Percentiles rank a stretch among this genome's conserved stretches.
Conservation (phyloP, 2,888 invertebrate genomes). For the Melanotus villosus region DNA sequence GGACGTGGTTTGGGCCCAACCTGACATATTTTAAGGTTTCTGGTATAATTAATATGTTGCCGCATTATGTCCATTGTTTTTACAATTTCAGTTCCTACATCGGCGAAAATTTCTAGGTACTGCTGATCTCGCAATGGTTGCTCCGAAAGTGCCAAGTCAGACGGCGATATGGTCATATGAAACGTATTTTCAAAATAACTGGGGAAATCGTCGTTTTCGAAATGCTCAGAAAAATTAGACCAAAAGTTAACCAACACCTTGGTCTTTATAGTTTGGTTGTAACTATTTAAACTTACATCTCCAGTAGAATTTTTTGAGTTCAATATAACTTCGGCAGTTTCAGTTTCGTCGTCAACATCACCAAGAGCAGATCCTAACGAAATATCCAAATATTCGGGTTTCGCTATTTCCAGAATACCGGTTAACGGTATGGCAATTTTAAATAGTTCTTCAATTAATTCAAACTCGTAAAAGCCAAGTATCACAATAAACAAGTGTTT, state of each 20-base stretch:
- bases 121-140: neutral
- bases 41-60: conserved; percentile 30
- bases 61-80: conserved; percentile 14
- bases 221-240: conserved; percentile 20
- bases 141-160: neutral
- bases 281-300: too few relatives aligned
- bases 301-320: too few relatives aligned
- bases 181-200: conserved; percentile 19
- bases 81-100: conserved; percentile 4
- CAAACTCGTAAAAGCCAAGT: conserved; percentile 33
- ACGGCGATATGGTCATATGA: conserved; percentile 18
- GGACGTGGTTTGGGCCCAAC: conserved; percentile 17
- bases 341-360: neutral
- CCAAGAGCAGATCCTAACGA: neutral
- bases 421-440: conserved; percentile 2
- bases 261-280: conserved; percentile 1
- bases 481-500: conserved; percentile 36
- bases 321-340: too few relatives aligned
- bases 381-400: neutral
- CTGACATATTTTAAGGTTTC: conserved; percentile 32
- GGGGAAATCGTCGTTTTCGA: conserved; percentile 21
- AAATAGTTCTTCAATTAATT: conserved; percentile 28
- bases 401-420: conserved; percentile 26
- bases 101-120: conserved; percentile 3
- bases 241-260: conserved; percentile 28